Base-by-base conservation (phyloP, 2,113 vertebrate species). In the Ophiodon elongatus region DNA sequence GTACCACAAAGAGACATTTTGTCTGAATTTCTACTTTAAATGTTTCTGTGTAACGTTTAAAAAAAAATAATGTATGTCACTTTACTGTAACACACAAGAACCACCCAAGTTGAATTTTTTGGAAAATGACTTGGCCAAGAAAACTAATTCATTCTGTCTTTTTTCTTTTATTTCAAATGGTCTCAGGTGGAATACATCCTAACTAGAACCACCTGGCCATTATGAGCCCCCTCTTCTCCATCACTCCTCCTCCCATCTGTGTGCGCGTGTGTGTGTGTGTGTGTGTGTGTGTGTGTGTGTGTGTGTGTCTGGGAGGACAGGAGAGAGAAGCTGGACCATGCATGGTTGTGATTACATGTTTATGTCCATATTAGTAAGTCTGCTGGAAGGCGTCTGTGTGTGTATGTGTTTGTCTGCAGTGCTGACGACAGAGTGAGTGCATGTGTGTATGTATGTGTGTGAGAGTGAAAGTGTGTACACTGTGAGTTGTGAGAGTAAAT, bases 401-500 rank as follows among this genome's bases (percentile, higher is more conserved):
- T 47, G 68, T 68, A 45, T 78, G 64, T 79, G 76, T 70, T 35
- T 87, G 70, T 84, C 65, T 83, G 74, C 21, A 68, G 76, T 69
- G 81, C 85, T 76, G 80, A 74, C 7, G 70, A 71, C 57, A 59
- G 71, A 27, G 57, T 67, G 68, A 68, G 74, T 77, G 59, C 73
- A 57, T 37, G 5, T 69, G 75, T 79, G 33, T 60, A 65, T 71
- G 70, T 82, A 21, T 79, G 86, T 67, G 79, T 64, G 85, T 19
- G 83, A 83, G 91, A 88, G 90, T 7, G 89, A 93, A 84, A 91
- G 91, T 94, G 92, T 90, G 91, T 94, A 94, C 87, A 90, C 85
- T 88, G 82, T 37, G 86, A 95, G 93, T 92, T 94, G 94, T 94
- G 93, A 95, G 93, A 93, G 94, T 92, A 95, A 96, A 96, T 95